These are phyloP conservation scores for Eupithecia abbreviata DNA, from an alignment of 2,888 invertebrate genomes.

Conservation along the genomic window DNA sequence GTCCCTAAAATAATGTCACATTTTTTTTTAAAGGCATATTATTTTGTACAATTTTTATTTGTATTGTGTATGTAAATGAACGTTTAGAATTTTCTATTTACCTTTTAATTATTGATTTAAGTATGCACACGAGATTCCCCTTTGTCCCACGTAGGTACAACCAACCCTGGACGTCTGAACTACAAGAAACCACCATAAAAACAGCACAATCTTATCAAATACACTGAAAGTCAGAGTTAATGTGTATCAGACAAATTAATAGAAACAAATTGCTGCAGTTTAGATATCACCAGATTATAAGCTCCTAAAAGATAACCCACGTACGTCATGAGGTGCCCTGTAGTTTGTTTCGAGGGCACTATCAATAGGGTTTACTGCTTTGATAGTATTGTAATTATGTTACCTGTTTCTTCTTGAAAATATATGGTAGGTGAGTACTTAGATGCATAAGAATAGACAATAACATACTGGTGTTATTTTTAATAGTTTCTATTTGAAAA, in stretches of 20 bases:
- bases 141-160: neutral
- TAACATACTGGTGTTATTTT: no score
- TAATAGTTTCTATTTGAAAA: no score
- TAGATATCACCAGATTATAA: slow-evolving; percentile 40
- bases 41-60: no score
- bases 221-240: slow-evolving; percentile 43
- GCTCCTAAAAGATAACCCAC: slow-evolving; percentile 32
- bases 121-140: no score
- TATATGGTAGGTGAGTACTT: neutral
- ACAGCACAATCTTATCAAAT: slow-evolving; percentile 42
- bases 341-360: slow-evolving; percentile 39
- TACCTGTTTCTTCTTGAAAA: neutral
- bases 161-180: neutral
- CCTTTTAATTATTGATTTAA: no score
- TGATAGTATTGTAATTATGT: slow-evolving; percentile 2
- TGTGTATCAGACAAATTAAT: slow-evolving; percentile 41
- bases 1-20: no score
- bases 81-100: no score
- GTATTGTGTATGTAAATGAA: no score
- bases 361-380: slow-evolving; percentile 23
- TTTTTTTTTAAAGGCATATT: no score
- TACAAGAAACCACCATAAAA: slow-evolving; percentile 29
- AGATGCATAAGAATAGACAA: no score
- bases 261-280: slow-evolving; percentile 41
- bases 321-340: slow-evolving; percentile 35